Evolutionary conservation across 2,888 invertebrate genomes (phyloP), one percentile per base, ranked within the genome.

Genomic region (Eulithis testata): DNA sequence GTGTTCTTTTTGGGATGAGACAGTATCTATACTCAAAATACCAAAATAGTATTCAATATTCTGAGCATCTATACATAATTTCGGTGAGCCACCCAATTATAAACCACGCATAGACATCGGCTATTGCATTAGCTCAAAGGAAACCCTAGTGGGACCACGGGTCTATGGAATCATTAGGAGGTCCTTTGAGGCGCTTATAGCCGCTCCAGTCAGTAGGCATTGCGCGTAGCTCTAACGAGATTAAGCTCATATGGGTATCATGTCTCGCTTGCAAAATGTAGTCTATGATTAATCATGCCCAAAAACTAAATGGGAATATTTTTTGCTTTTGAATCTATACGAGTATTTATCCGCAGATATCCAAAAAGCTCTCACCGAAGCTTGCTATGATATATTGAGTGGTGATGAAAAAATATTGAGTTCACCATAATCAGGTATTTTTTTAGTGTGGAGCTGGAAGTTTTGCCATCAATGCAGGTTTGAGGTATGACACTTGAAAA

Each of bases 211-310:
- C 27, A 43, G 51, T 57, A 61, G 58, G 61, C 61, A 14, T 57
- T 40, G 58, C 44, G 61, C 61, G 12, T 57, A 52, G 54, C 44
- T 37, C 44, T 66, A 61, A 65, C 57, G 11, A 53, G 52, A 54
- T 58, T 58, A 63, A 31, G 47, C 45, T 45, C 55, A 31, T 56
- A 56, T 52, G 44, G 47, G 7, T 14, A 14, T 14, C 47, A 14
- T 47, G 9, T 12, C 47, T 47, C 12, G 47, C 14, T 47, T 14
- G 12, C 14, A 12, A 21, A 11, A 50, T 50, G 4, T 50, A 44
- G 27, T 49, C 21, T 12, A 49, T 21, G 44, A 21, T 49, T 21
- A 50, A 27, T 47, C 12, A 47, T 14, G 44, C 4, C 11, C 47
- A 7, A 14, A 14, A 14, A 47, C 9, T 12, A 8, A 47, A 8